Conservation (phyloP, 2,888 invertebrate species). For the Drosophila longiperda region DNA sequence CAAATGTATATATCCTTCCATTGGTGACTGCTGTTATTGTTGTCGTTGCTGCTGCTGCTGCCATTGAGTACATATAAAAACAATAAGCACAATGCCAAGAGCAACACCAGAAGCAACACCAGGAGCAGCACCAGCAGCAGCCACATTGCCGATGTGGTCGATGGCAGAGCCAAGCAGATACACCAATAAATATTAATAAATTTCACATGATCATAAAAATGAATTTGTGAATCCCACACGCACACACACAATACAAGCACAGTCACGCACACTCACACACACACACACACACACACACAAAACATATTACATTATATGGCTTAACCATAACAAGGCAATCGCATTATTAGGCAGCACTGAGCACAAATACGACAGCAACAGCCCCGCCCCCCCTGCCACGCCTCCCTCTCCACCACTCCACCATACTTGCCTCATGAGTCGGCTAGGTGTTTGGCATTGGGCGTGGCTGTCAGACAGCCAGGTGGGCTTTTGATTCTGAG, state of each 20-base stretch:
- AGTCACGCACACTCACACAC: conserved; percentile 8
- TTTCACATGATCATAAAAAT: conserved; percentile 80
- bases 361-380: conserved; percentile 59
- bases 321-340: conserved; percentile 80
- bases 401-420: too few relatives aligned
- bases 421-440: neutral
- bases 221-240: conserved; percentile 78
- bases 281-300: conserved; percentile 38
- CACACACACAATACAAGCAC: conserved; percentile 44
- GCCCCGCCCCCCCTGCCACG: neutral
- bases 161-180: conserved; percentile 57
- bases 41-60: conserved; percentile 16
- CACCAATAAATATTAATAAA: conserved; percentile 80
- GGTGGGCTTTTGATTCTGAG: conserved; percentile 33
- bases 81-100: conserved; percentile 63
- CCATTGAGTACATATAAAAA: conserved; percentile 72
- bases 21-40: conserved; percentile 19
- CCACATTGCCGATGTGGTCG: conserved; percentile 12
- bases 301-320: conserved; percentile 78
- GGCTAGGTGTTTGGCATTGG: conserved; percentile 14
- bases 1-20: conserved; percentile 38
- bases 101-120: conserved; percentile 13
- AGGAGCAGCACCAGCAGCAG: conserved; percentile 11
- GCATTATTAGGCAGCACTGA: conserved; percentile 75
- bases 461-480: conserved; percentile 30